Evolutionary conservation across 2,888 invertebrate genomes (phyloP).

Genomic region (Caprella mutica): DNA sequence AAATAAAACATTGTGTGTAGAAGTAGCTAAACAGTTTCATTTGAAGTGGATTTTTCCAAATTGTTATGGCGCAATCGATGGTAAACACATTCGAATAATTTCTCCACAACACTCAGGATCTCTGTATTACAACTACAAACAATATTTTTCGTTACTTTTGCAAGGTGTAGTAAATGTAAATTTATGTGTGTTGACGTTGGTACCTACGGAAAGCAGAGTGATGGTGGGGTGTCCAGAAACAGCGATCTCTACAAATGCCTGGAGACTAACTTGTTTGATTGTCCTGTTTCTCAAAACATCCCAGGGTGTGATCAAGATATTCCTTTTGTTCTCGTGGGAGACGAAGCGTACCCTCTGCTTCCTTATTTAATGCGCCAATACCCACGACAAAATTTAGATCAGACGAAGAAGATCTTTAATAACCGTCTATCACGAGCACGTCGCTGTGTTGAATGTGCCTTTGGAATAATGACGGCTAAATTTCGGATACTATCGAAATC

Average conservation of each 20-base stretch:
- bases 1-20: background rate
- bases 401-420: slow-evolving; percentile 3
- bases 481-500: background rate
- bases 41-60: background rate
- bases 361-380: background rate
- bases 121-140: slow-evolving; percentile 9
- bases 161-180: slow-evolving; percentile 2
- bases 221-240: background rate
- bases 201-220: background rate
- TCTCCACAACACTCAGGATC: slow-evolving; percentile 5
- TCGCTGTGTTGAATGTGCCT: background rate
- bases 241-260: too few relatives aligned
- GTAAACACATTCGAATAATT: slow-evolving; percentile 7
- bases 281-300: slow-evolving; percentile 2
- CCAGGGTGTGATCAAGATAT: background rate
- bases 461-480: background rate
- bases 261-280: too few relatives aligned
- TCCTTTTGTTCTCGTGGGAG: slow-evolving; percentile 5
- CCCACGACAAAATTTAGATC: slow-evolving; percentile 12
- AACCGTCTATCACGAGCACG: slow-evolving; percentile 8
- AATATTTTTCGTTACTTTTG: slow-evolving; percentile 4
- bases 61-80: slow-evolving; percentile 7
- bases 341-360: slow-evolving; percentile 7
- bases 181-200: slow-evolving; percentile 8
- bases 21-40: background rate